Conservation (phyloP, 2,797 vertebrate species). For the Labroides dimidiatus region DNA sequence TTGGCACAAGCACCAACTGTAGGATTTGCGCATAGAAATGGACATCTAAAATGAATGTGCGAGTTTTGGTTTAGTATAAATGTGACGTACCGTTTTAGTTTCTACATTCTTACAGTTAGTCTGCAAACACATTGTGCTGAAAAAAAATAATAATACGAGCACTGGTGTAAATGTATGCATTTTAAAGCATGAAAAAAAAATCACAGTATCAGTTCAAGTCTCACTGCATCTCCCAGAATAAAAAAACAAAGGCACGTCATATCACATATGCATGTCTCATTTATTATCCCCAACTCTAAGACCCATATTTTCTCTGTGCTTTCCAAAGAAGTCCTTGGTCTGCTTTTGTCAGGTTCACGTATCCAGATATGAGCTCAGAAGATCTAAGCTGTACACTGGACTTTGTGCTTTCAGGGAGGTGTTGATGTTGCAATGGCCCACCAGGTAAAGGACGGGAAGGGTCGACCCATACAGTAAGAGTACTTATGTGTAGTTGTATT, state of each 20-base stretch:
- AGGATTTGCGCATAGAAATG: constrained; percentile 13
- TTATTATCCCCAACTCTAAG: constrained; percentile 75
- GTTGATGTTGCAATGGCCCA: constrained; percentile 58
- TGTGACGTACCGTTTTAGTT: background rate
- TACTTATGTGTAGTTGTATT: constrained; percentile 56
- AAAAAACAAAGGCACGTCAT: constrained; percentile 47
- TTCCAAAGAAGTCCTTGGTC: constrained; percentile 58
- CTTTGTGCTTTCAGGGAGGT: constrained; percentile 76
- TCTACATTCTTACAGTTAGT: background rate
- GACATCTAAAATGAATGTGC: background rate
- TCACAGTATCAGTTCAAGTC: background rate
- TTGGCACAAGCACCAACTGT: constrained; percentile 2
- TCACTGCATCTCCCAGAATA: background rate
- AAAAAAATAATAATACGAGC: background rate
- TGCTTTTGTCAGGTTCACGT: constrained; percentile 64
- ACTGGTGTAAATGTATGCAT: too few species aligned
- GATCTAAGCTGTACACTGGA: constrained; percentile 58
- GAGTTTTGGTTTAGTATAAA: background rate
- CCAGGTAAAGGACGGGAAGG: constrained; percentile 29
- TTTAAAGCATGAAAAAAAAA: background rate
- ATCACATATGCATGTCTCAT: constrained; percentile 74
- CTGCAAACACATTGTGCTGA: background rate
- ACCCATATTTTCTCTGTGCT: constrained; percentile 62
- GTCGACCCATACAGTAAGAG: constrained; percentile 56
- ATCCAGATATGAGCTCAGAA: constrained; percentile 64